Evolutionary conservation across 64 coral and sea anemone species (phyloP), one percentile per base, ranked within the genome.

Genomic region (Montipora cactus): DNA sequence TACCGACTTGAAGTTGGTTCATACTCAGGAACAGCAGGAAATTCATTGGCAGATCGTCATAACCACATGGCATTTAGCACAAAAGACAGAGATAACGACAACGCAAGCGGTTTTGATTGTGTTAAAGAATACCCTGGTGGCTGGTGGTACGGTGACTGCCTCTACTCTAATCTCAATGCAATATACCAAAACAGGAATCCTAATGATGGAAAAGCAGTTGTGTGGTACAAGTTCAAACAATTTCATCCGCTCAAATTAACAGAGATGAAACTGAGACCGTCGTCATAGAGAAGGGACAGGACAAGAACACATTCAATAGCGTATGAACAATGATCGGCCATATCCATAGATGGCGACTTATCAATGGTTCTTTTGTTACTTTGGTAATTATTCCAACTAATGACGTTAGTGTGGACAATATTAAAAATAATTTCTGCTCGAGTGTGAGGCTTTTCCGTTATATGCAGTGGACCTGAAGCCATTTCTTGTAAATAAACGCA

Each of bases 11-110:
- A 45, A 11, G 78, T 94, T 14, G 51, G 86, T 45, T 79, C 84
- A 61, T 94, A 94, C 58, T 94, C 87, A 13, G 70, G 93, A 19
- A 95, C 88, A 44, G 93, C 92, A 8, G 93, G 93, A 19, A 72
- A 95, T 50, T 95, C 93, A 3, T 64, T 95, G 58, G 21, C 80
- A 64, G 75, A 82, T 22, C 28, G 28, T 28, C 93, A 95, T 76
- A 84, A 86, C 47, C 75, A 76, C 18, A 95, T 90, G 93, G 74
- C 61, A 69, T 95, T 95, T 37, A 95, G 78, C 1, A 95, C 93
- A 11, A 95, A 57, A 52, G 93, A 95, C 20, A 80, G 53, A 37
- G 93, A 95, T 58, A 95, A 90, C 21, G 88, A 90, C 68, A 52
- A 72, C 5, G 20, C 53, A 12, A 5, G 67, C 14, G 13, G 59